Evolutionary conservation across 2,113 vertebrate species (phyloP).

Genomic region (Anolis sagrei): DNA sequence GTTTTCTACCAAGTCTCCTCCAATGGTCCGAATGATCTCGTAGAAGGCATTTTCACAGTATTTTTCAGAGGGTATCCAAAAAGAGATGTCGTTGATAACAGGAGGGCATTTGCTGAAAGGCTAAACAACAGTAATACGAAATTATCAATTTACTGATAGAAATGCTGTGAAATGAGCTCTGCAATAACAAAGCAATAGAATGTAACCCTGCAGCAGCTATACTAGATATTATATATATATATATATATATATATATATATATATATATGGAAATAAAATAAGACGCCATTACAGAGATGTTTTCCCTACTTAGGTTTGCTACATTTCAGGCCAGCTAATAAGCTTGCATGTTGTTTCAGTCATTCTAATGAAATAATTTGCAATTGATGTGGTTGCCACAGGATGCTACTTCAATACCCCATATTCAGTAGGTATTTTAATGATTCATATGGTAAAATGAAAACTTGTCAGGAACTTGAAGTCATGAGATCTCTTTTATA

Average conservation of each 20-base stretch:
- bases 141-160: neutral
- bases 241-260: conserved; percentile 28
- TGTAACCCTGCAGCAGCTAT: neutral
- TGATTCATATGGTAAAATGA: neutral
- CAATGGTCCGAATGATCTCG: conserved; percentile 89
- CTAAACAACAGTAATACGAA: conserved; percentile 71
- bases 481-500: neutral
- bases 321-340: neutral
- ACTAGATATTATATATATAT: conserved; percentile 20
- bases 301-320: neutral
- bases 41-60: conserved; percentile 93
- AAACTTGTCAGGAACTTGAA: neutral
- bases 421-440: neutral
- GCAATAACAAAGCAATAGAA: neutral
- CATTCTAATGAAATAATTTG: neutral
- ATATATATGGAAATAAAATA: conserved; percentile 1
- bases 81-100: conserved; percentile 93
- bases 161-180: conserved; percentile 19
- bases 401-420: neutral
- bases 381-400: no score
- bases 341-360: neutral
- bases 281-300: neutral
- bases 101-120: conserved; percentile 90
- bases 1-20: conserved; percentile 93
- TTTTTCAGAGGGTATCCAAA: conserved; percentile 88